Base-by-base conservation (phyloP, 2,888 invertebrate species). In the Calliopum simillimum region DNA sequence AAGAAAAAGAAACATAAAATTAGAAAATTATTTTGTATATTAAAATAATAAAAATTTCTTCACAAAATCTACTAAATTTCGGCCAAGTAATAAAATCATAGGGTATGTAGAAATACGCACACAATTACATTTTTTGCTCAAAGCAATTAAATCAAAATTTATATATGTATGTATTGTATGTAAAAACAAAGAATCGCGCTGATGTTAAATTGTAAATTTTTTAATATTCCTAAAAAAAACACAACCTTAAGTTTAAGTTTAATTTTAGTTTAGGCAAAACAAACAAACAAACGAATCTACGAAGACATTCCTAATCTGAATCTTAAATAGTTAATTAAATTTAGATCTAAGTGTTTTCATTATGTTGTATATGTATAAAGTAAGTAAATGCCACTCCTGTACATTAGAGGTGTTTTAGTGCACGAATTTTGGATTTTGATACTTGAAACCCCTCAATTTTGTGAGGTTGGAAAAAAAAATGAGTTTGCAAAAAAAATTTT, bases 241-340 rank as follows among this genome's bases (percentile, higher is more conserved):
- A 53, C 3, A n/a, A n/a, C 21, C 13, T 23, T 53, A 8, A 13
- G 23, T 53, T 53, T 53, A 53, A 33, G 33, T 58, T 58, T 33
- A n/a, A 33, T 58, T 41, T 43, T 61, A 61, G 61, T 21, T n/a
- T 53, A 53, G 19, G 19, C 5, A 19, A 21, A 55, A 55, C 58
- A 46, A 23, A 21, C 21, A 65, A 56, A 58, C 56, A 43, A 56
- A 41, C 56, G 33, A 51, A 55, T 58, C 66, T 47, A 33, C 66
- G 66, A 66, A 56, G 58, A 67, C 67, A 67, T 58, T 59, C 67
- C 67, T 66, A 56, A 33, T 47, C 25, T 47, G 33, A 21, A 12
- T 13, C 46, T 4, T n/a, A 51, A 64, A 51, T 53, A 64, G 33
- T 64, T 64, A 53, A 41, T 41, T 64, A 21, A 33, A 21, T 49